Base-by-base conservation (phyloP, 2,797 vertebrate genomes). In the Lindbergichthys nudifrons region DNA sequence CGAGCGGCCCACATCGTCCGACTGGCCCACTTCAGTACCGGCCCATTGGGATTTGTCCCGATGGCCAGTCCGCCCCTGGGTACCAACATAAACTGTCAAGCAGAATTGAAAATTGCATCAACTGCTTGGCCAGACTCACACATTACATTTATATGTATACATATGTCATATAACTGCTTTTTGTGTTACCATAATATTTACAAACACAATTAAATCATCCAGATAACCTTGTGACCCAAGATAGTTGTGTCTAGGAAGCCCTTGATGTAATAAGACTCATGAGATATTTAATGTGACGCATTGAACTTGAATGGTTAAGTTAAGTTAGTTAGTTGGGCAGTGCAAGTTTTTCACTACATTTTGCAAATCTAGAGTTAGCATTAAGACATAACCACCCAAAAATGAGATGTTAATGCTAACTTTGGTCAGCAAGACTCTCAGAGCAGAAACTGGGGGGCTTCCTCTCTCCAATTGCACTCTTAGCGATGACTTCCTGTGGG, bases 401-500 rank as follows among this genome's bases (percentile, higher is more conserved):
- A 36, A 61, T 2, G 26, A 75, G 74, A 83, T 64, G 59, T 68
- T 52, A n/a, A 48, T 11, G 57, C 62, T 75, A 50, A 75, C 70
- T 83, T 73, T 57, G 2, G 43, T 65, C 42, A 67, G 76, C 66
- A 79, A 71, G 50, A 66, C 41, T 21, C 58, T 30, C 52, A 12
- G 16, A 75, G 65, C 53, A 74, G 59, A 84, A 70, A 74, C 1
- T 13, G 58, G 59, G 66, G 48, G 71, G 54, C 77, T 82, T 83
- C 79, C 74, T 73, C 58, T 84, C 75, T 81, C 63, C 83, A 85
- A 90, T 91, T 89, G 80, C 75, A 51, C 67, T 82, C 83, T 83
- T 81, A 80, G 81, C 72, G 57, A 93, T 92, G 65, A 92, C 92
- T 94, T 95, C 93, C 94, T 94, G 91, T 90, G 88, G 79, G 81